Conservation (phyloP, 2,797 vertebrate species). For the Euthynnus affinis region DNA sequence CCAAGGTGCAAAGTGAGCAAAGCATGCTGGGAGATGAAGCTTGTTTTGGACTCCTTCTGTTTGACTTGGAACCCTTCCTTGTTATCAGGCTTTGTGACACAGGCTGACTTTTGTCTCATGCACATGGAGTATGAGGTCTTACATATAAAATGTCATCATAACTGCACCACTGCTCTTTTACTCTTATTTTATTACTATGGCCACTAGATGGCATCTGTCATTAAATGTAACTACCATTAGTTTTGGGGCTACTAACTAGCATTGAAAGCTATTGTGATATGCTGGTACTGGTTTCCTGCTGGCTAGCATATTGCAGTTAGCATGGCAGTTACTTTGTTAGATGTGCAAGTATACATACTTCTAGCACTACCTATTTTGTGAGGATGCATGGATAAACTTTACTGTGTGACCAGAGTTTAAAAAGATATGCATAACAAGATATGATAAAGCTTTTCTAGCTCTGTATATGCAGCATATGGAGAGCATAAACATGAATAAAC, state of each 20-base stretch:
- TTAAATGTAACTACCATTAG: background rate
- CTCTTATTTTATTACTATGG: background rate
- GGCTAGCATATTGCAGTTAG: background rate
- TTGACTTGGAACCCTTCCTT: too few species aligned
- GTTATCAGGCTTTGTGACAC: too few species aligned
- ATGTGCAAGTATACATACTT: background rate
- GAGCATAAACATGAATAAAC: conserved; percentile 7
- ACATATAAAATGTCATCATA: too few species aligned
- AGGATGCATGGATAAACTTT: background rate
- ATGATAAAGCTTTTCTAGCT: background rate
- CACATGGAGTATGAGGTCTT: too few species aligned
- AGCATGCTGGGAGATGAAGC: too few species aligned
- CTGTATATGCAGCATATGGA: background rate
- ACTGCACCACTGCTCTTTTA: too few species aligned
- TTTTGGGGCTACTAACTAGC: background rate
- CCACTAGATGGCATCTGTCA: background rate
- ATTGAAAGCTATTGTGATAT: background rate
- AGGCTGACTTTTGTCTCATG: too few species aligned
- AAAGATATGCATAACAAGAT: background rate
- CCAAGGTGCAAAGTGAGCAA: too few species aligned
- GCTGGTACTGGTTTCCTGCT: background rate
- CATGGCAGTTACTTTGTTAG: background rate
- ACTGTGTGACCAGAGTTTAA: background rate
- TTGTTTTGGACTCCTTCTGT: too few species aligned
- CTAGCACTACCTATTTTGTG: background rate